phyloP scores from a whole-genome alignment of 2,888 invertebrate genomes.

The Cheilosia vulpina region DNA sequence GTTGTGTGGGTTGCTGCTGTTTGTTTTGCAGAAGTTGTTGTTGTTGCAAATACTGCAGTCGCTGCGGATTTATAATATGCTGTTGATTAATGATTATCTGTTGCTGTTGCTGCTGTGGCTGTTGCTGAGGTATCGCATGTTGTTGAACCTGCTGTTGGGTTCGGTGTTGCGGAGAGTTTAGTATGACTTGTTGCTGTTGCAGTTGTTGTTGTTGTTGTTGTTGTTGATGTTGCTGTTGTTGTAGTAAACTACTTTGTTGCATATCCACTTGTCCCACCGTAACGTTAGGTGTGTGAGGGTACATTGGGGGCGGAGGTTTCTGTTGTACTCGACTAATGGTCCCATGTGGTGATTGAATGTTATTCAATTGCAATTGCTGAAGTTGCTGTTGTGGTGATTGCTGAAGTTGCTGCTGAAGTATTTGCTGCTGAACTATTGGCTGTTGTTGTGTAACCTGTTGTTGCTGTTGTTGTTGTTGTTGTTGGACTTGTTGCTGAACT shows the following conservation, averaged over 20 bases:
- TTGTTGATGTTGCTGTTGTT: slow-evolving; percentile 82
- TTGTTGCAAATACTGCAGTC: slow-evolving; percentile 80
- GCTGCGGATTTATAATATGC: slow-evolving; percentile 82
- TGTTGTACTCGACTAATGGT: slow-evolving; percentile 74
- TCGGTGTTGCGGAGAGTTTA: slow-evolving; percentile 76
- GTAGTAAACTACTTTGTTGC: slow-evolving; percentile 66
- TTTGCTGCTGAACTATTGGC: slow-evolving; percentile 77
- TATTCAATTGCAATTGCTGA: slow-evolving; percentile 76
- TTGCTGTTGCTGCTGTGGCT: slow-evolving; percentile 82
- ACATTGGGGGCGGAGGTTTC: slow-evolving; percentile 77
- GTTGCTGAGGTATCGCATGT: slow-evolving; percentile 79
- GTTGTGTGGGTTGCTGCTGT: slow-evolving; percentile 76
- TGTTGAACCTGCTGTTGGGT: slow-evolving; percentile 83
- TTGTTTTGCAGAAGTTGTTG: slow-evolving; percentile 80
- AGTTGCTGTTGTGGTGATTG: slow-evolving; percentile 78
- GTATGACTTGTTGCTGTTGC: slow-evolving; percentile 71
- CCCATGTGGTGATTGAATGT: slow-evolving; percentile 68
- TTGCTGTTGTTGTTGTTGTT: slow-evolving; percentile 82
- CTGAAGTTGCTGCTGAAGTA: slow-evolving; percentile 79
- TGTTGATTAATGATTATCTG: slow-evolving; percentile 82
- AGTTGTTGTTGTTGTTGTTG: slow-evolving; percentile 75
- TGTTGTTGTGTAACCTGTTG: slow-evolving; percentile 82
- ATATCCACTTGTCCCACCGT: slow-evolving; percentile 68
- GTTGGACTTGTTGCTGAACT: slow-evolving; percentile 80
- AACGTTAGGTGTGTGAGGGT: slow-evolving; percentile 72